A percentile compares a stretch with the other conserved stretches of the same genome.
phyloP scores from a whole-genome alignment of 2,888 invertebrate genomes.

The Trachelus troglodyta region DNA sequence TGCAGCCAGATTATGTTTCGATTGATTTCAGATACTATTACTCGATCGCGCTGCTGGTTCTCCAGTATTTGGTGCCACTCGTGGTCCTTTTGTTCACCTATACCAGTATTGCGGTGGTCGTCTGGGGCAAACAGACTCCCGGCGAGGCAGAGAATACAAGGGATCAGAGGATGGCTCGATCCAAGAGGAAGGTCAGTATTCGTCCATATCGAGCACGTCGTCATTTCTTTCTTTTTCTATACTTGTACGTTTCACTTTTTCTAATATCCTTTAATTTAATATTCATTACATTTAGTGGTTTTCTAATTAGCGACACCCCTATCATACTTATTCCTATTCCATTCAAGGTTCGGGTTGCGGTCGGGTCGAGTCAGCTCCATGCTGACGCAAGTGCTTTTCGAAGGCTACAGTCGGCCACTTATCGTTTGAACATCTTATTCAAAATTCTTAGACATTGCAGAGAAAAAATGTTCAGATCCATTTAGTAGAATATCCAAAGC shows the following conservation, averaged over 20 bases:
- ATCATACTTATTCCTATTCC: too few species aligned
- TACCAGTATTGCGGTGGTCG: slow-evolving; percentile 84
- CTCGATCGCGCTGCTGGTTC: slow-evolving; percentile 79
- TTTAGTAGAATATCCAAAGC: background rate
- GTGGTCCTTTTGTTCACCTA: slow-evolving; percentile 86
- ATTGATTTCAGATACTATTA: slow-evolving; percentile 71
- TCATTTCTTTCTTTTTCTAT: too few species aligned
- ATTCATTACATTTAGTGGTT: too few species aligned
- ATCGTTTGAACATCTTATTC: background rate
- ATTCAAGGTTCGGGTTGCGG: too few species aligned
- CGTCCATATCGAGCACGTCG: background rate
- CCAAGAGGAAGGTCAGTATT: slow-evolving; percentile 83
- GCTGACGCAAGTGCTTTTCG: too few species aligned
- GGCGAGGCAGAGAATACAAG: slow-evolving; percentile 88
- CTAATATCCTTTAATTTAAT: too few species aligned
- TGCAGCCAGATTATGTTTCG: background rate
- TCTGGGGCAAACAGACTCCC: slow-evolving; percentile 88
- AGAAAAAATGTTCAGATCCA: background rate
- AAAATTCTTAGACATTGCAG: background rate
- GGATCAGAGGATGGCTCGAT: slow-evolving; percentile 85
- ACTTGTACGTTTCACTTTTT: too few species aligned
- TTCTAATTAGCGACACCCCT: too few species aligned
- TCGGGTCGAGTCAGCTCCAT: too few species aligned
- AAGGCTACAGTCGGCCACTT: background rate
- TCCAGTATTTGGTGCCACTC: slow-evolving; percentile 88